Evolutionary conservation across 1,140 invertebrate species (phyloP), one percentile per base, ranked within the genome.

Genomic region (Sitophilus oryzae): DNA sequence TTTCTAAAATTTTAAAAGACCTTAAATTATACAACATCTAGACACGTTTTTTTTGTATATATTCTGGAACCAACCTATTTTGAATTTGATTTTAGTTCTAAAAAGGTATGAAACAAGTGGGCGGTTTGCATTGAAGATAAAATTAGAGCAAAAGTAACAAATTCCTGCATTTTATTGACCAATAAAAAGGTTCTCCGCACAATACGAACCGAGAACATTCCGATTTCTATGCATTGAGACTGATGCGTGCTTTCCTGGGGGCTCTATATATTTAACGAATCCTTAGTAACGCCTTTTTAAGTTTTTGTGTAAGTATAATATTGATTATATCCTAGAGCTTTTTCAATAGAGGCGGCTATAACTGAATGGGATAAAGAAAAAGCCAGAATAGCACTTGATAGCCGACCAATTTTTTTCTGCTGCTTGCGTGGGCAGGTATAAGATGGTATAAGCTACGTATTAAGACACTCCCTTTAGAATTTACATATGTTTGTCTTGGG

Each of bases 251-350:
- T 46, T 23, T 15, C 19, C 42, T 15, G 44, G 25, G 4, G 15
- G 37, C 47, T 56, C 9, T 25, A 43, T 30, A 49, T 56, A 56
- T 49, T 56, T 56, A 56, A 49, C 34, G 36, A 40, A 48, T 56
- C 37, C 46, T 56, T 48, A 48, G 36, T 47, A 41, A 55, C 52
- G 44, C 52, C 52, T 55, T 55, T 47, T 55, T 47, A 15, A 44
- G 52, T 47, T 55, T 30, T 55, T 56, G 34, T 49, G 53, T 43
- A 56, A 54, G 35, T 47, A 54, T 47, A 41, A 54, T 54, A 44
- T 46, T 54, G 52, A 56, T 56, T 49, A 25, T 56, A 42, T 10
- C 38, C 46, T 14, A 48, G 46, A 49, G 43, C 43, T 15, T 16
- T 11, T 34, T 49, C 20, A 49, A 56, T 49, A 34, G 16, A 41